Evolutionary conservation across 2,888 invertebrate genomes (phyloP), one percentile per base, ranked within the genome.

Genomic region (Cryptocheilus praepositus): DNA sequence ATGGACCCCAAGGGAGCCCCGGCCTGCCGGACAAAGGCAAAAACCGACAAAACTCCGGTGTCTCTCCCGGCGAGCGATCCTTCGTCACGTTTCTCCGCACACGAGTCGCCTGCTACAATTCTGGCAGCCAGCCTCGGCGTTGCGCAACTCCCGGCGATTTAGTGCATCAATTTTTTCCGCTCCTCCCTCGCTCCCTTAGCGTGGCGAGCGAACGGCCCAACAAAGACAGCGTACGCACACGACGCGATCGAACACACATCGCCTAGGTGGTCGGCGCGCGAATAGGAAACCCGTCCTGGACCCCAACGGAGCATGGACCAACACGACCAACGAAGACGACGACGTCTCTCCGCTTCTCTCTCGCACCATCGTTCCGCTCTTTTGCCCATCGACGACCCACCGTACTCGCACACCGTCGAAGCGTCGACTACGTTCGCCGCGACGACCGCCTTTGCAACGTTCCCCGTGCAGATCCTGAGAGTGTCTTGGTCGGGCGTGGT

Each of bases 401-500:
- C 67, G 61, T 49, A 7, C 16, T 49, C 49, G n/a, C 62, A 67
- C 63, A 67, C 62, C 56, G 56, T 56, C 63, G 63, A 36, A 36
- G 4, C 7, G 3, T 36, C 36, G 36, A 36, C 36, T 36, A 36
- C 56, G 49, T 13, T 13, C 57, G 56, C 52, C 56, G 45, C 45
- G 62, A 67, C 62, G 66, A 66, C 70, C 77, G 65, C 55, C 55
- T 58, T 54, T 45, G 69, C 68, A 60, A 61, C 67, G 77, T 67
- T 74, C 75, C 63, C 72, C 21, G 60, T 59, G 36, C 56, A 45
- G 53, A 46, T 43, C 25, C 22, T 58, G 78, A 71, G 76, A 76
- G 80, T 84, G 84, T 84, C 82, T 85, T 83, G 83, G 81, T 87
- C 86, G 88, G 88, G 88, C 88, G 88, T 88, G 88, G 88, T 86